These are phyloP conservation scores for Agonum fuliginosum DNA, from an alignment of 2,888 invertebrate genomes.

Conservation along the genomic window DNA sequence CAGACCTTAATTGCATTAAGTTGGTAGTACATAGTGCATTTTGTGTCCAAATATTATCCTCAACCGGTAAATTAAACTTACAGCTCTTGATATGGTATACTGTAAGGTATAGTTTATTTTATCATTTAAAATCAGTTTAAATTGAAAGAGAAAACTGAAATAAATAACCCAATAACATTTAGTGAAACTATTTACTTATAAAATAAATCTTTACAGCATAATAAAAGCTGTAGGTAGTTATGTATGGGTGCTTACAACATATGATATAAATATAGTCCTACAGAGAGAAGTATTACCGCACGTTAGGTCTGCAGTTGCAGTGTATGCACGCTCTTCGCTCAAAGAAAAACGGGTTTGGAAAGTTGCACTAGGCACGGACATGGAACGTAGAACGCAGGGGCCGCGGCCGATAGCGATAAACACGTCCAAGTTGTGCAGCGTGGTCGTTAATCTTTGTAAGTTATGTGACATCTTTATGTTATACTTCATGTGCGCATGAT, in stretches of 20 bases:
- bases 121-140: too few species aligned
- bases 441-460: conserved; percentile 66
- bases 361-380: conserved; percentile 49
- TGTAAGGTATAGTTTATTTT: too few species aligned
- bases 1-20: too few species aligned
- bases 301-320: background rate
- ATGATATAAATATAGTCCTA: conserved; percentile 1
- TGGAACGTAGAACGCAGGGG: too few species aligned
- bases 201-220: background rate
- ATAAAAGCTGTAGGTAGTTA: background rate
- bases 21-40: too few species aligned
- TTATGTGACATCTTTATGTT: conserved; percentile 68
- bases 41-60: too few species aligned
- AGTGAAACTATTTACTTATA: background rate
- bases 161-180: background rate
- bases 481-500: conserved; percentile 66
- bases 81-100: too few species aligned
- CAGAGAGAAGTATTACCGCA: conserved; percentile 1
- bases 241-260: background rate
- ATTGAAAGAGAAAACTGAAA: too few species aligned
- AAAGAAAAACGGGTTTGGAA: conserved; percentile 56
- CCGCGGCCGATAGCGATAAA: conserved; percentile 60
- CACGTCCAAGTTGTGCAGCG: conserved; percentile 66
- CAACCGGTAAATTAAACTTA: too few species aligned
- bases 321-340: conserved; percentile 4